Percentiles rank a stretch among this genome's conserved stretches.
phyloP scores from a whole-genome alignment of 2,888 invertebrate species.

The Oscheius sp. region DNA sequence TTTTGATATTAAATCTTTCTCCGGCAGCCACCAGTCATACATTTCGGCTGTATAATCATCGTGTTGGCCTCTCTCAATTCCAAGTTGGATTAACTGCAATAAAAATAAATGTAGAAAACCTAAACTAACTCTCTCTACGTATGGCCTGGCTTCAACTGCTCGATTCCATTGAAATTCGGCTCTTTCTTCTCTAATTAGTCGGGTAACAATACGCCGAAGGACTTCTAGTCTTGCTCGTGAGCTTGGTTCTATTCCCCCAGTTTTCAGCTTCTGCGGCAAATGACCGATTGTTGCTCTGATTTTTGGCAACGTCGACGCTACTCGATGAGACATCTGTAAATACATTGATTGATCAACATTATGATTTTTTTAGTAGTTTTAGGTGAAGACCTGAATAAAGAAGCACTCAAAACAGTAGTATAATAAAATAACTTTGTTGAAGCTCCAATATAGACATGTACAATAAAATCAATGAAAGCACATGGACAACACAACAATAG shows the following conservation, averaged over 20 bases:
- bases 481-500: slow-evolving; percentile 14
- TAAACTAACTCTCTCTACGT: slow-evolving; percentile 62
- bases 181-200: slow-evolving; percentile 66
- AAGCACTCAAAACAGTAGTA: too few relatives aligned
- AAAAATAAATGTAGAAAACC: neutral
- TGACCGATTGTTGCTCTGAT: slow-evolving; percentile 64
- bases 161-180: slow-evolving; percentile 66
- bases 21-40: slow-evolving; percentile 68
- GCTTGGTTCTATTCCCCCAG: slow-evolving; percentile 51
- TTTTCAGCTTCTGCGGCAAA: slow-evolving; percentile 66
- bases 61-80: slow-evolving; percentile 56
- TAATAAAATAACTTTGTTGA: too few relatives aligned
- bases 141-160: slow-evolving; percentile 67
- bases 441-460: too few relatives aligned
- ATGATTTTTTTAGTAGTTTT: neutral
- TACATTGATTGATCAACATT: too few relatives aligned
- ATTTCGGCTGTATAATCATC: slow-evolving; percentile 68
- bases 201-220: slow-evolving; percentile 62
- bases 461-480: slow-evolving; percentile 27
- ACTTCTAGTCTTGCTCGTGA: slow-evolving; percentile 52
- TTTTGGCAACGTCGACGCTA: slow-evolving; percentile 57
- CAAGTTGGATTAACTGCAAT: slow-evolving; percentile 67
- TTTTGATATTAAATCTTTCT: slow-evolving; percentile 55
- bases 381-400: neutral
- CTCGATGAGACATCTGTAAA: slow-evolving; percentile 32